Base-by-base conservation (phyloP, 2,113 vertebrate species). In the Notiomystis cincta region DNA sequence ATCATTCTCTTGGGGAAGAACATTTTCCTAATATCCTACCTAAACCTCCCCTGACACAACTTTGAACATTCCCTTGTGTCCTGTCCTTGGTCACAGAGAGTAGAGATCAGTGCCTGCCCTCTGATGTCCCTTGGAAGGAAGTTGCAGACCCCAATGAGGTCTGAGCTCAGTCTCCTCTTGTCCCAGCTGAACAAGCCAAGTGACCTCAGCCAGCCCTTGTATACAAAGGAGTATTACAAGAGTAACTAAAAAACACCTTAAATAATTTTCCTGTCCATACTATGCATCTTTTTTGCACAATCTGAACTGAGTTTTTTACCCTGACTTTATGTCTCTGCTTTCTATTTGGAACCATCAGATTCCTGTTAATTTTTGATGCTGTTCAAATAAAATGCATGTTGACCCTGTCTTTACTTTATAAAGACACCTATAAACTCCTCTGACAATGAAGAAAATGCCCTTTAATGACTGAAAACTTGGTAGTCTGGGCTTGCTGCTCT, bases 261-360 rank as follows among this genome's bases (percentile, higher is more conserved):
- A 65, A 21, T 28, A 0, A 2, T 79, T 75, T 45, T 23, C 21
- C 45, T 28, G 28, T 44, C 23, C 13, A 10, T 33, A 16, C 13
- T 28, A 5, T 0, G 0, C 5, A 9, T 2, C 2, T 7, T 37
- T 58, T 42, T 20, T 54, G 12, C 38, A 62, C 20, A 33, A 37
- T 35, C 12, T 54, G n/a, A 85, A 38, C 12, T 0, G 2, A 69
- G 4, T 57, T 90, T 60, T 27, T 75, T 69, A 19, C 14, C 31
- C 42, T 66, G 37, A 11, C 4, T 45, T 84, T 45, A 25, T 18
- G 0, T 1, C 7, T 85, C 16, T 69, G 21, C 20, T 51, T 73
- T 9, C 1, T 58, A 3, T 8, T 48, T 19, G 24, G 35, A 62
- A 33, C 33, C 22, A 38, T 7, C 25, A 24, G 12, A 51, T 71